A percentile compares a stretch with the other conserved stretches of the same genome.
Conservation (phyloP, 1,140 invertebrate species). For the Philaenus spumarius region DNA sequence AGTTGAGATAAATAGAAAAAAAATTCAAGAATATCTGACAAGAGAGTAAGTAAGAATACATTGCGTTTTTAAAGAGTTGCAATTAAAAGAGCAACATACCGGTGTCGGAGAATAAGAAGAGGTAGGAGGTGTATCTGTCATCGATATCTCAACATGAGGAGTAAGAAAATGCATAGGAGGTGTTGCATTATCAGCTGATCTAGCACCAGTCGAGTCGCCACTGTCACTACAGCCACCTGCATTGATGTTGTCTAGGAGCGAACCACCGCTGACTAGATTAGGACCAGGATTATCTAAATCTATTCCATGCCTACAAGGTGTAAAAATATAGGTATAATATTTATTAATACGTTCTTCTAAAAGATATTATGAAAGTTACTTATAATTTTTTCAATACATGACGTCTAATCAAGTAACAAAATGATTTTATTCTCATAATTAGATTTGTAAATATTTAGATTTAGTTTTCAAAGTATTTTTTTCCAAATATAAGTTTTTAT, state of each 20-base stretch:
- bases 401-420: no score
- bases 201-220: slow-evolving; percentile 60
- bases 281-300: slow-evolving; percentile 75
- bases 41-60: background rate
- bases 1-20: no score
- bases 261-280: background rate
- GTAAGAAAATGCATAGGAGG: slow-evolving; percentile 84
- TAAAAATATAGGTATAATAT: no score
- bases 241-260: background rate
- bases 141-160: slow-evolving; percentile 83
- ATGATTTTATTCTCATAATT: no score
- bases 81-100: slow-evolving; percentile 29
- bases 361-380: no score
- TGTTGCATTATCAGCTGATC: slow-evolving; percentile 72
- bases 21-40: background rate
- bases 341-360: no score
- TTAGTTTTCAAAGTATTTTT: no score
- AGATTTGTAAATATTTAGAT: no score
- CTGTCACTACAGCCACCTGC: slow-evolving; percentile 57
- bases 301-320: slow-evolving; percentile 71
- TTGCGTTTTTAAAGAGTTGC: no score
- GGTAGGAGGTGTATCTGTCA: slow-evolving; percentile 53
- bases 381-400: no score
- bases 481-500: no score
- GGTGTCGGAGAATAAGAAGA: slow-evolving; percentile 40